phyloP scores from a whole-genome alignment of 2,113 vertebrate species.

The Indri indri region DNA sequence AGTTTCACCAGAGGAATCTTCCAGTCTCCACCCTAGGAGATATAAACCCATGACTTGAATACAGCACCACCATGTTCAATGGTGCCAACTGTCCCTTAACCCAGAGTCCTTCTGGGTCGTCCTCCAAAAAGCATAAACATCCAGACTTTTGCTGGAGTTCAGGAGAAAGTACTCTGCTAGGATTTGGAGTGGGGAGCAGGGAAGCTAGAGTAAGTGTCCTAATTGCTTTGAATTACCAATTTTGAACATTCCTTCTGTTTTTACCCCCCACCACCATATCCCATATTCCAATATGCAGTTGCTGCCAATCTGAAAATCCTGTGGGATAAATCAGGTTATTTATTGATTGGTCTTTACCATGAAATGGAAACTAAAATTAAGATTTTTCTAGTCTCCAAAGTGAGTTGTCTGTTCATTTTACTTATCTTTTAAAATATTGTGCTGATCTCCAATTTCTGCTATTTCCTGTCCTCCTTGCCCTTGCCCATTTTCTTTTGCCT shows the following conservation, averaged over 20 bases:
- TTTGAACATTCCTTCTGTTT: neutral
- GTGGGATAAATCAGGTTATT: neutral
- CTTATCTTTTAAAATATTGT: neutral
- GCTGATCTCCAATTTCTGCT: neutral
- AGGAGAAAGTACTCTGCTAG: neutral
- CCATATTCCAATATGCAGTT: neutral
- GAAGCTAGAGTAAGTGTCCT: neutral
- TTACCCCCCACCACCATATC: neutral
- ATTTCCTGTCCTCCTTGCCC: neutral
- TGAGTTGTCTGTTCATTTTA: neutral
- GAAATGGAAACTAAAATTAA: neutral
- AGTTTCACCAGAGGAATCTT: neutral
- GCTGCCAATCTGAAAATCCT: neutral
- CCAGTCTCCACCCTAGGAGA: neutral
- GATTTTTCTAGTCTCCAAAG: neutral
- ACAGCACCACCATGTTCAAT: neutral
- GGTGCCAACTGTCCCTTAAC: neutral
- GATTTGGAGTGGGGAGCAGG: neutral
- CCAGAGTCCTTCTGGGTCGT: neutral
- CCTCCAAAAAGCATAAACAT: neutral
- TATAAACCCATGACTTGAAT: neutral
- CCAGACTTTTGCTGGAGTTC: neutral
- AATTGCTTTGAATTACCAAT: neutral
- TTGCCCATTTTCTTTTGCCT: neutral
- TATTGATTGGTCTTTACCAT: neutral